A percentile compares a stretch with the other conserved stretches of the same genome.
Evolutionary conservation across 2,888 invertebrate species (phyloP).

Genomic region (Torymus texanus): DNA sequence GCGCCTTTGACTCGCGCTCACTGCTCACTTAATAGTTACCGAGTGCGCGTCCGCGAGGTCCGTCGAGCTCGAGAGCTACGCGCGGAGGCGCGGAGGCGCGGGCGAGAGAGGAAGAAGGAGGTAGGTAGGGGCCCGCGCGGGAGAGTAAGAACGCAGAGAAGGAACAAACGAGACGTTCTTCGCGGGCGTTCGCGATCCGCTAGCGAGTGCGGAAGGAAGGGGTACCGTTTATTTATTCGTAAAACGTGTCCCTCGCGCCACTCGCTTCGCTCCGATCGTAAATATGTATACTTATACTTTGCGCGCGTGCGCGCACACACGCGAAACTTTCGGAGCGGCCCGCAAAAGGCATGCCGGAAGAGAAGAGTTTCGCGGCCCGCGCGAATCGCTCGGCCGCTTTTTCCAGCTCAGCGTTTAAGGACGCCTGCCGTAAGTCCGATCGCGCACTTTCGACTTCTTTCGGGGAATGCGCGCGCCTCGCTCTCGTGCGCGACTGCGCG

Average conservation of each 20-base stretch:
- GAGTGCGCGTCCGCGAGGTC: too few species aligned
- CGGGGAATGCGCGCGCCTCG: constrained; percentile 8
- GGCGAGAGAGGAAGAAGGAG: constrained; percentile 1
- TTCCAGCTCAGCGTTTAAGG: not conserved
- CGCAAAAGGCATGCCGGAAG: constrained; percentile 6
- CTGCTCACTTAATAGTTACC: not conserved
- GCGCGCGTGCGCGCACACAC: not conserved
- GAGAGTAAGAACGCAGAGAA: not conserved
- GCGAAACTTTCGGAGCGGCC: not conserved
- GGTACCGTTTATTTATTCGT: constrained; percentile 46
- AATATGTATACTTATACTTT: not conserved
- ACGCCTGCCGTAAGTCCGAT: too few species aligned
- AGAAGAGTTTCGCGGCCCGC: too few species aligned
- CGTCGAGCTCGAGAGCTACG: too few species aligned
- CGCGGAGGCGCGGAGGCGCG: constrained; percentile 7
- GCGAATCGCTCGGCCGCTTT: too few species aligned
- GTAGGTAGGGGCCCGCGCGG: not conserved
- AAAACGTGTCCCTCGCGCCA: constrained; percentile 8
- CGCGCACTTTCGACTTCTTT: constrained; percentile 7
- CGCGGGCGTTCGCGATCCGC: constrained; percentile 3
- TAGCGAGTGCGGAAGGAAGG: constrained; percentile 31
- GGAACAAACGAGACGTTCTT: constrained; percentile 31
- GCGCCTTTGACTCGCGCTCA: constrained; percentile 16
- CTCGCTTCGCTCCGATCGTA: constrained; percentile 16
- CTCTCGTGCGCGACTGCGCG: not conserved